These are phyloP conservation scores for Meandrusa payeni DNA, from an alignment of 2,888 invertebrate species.

Conservation along the genomic window DNA sequence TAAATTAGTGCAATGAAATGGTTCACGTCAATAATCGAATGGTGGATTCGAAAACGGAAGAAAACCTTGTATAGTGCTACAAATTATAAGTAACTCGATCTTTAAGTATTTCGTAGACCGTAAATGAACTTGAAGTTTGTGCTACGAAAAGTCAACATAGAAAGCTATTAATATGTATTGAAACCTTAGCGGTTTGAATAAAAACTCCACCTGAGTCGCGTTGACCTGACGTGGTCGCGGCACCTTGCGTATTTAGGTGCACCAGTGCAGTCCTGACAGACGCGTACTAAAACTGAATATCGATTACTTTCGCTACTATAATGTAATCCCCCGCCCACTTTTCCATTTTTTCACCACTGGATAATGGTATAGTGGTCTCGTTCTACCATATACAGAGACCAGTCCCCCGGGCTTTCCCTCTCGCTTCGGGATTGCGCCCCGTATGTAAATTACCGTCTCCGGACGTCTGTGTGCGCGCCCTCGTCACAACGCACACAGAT, in stretches of 20 bases:
- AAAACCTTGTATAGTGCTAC: too few relatives aligned
- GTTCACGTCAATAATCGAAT: too few relatives aligned
- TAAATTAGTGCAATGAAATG: too few relatives aligned
- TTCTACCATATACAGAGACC: constrained; percentile 53
- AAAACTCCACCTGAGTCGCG: constrained; percentile 36
- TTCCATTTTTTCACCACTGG: constrained; percentile 75
- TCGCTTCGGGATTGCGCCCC: constrained; percentile 53
- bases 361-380: constrained; percentile 74
- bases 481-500: constrained; percentile 48
- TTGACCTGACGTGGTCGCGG: constrained; percentile 58
- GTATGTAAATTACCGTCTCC: constrained; percentile 81
- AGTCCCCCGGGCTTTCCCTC: constrained; percentile 50
- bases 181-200: background rate
- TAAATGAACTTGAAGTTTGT: too few relatives aligned
- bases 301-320: constrained; percentile 82
- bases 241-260: constrained; percentile 71
- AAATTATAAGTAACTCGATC: too few relatives aligned
- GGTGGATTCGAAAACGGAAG: too few relatives aligned
- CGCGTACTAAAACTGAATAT: constrained; percentile 81
- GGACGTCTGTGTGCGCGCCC: constrained; percentile 58
- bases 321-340: constrained; percentile 82
- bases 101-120: too few relatives aligned
- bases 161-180: background rate
- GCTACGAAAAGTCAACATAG: background rate
- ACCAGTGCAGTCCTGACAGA: constrained; percentile 75